Evolutionary conservation across 2,888 invertebrate genomes (phyloP).

Genomic region (Carterocephalus palaemon): DNA sequence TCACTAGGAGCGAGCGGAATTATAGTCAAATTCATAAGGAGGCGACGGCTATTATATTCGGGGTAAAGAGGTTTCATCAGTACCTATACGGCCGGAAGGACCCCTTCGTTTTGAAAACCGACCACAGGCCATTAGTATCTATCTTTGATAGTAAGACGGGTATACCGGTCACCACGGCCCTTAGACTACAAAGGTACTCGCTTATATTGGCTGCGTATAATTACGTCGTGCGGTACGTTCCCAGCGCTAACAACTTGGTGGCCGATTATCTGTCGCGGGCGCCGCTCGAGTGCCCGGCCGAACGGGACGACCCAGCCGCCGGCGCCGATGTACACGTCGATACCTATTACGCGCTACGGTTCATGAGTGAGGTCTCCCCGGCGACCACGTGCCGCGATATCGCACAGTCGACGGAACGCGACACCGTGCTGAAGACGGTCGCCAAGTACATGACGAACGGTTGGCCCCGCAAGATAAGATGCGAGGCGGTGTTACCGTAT

Average conservation of each 20-base stretch:
- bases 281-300: slow-evolving; percentile 18
- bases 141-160: slow-evolving; percentile 23
- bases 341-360: background rate
- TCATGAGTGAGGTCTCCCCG: background rate
- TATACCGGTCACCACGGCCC: slow-evolving; percentile 23
- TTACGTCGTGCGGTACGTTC: slow-evolving; percentile 22
- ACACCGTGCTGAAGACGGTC: slow-evolving; percentile 22
- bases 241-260: slow-evolving; percentile 21
- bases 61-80: slow-evolving; percentile 30
- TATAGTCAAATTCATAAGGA: slow-evolving; percentile 33
- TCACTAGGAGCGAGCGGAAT: slow-evolving; percentile 22
- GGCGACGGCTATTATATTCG: slow-evolving; percentile 30
- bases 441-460: slow-evolving; percentile 25
- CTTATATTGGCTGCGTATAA: slow-evolving; percentile 29
- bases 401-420: slow-evolving; percentile 13
- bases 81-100: slow-evolving; percentile 30
- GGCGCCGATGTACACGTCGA: background rate
- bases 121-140: slow-evolving; percentile 28
- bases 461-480: slow-evolving; percentile 27
- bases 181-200: slow-evolving; percentile 27
- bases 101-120: slow-evolving; percentile 30
- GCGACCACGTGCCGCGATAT: slow-evolving; percentile 22
- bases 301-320: background rate
- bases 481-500: slow-evolving; percentile 26
- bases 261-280: slow-evolving; percentile 29